Evolutionary conservation across 1,140 invertebrate species (phyloP).

Genomic region (Eumeta japonica): DNA sequence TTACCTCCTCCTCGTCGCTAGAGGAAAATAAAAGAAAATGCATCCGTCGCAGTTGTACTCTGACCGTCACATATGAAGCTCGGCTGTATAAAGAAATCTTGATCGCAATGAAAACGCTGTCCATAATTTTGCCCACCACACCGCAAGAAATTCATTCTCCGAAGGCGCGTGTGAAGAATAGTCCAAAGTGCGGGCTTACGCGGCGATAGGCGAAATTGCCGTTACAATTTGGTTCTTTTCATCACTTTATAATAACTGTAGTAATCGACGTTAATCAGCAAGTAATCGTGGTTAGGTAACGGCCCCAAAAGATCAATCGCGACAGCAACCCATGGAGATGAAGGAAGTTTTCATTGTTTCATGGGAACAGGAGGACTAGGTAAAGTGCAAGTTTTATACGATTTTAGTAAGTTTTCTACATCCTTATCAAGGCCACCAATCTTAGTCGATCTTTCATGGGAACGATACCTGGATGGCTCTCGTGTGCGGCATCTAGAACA

Average conservation of each 20-base stretch:
- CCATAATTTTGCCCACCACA: too few relatives aligned
- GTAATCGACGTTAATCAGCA: slow-evolving; percentile 3
- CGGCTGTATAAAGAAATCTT: too few relatives aligned
- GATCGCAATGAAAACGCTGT: too few relatives aligned
- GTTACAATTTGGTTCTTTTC: slow-evolving; percentile 7
- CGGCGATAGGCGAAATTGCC: too few relatives aligned
- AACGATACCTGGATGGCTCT: slow-evolving; percentile 54
- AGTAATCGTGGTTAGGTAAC: slow-evolving; percentile 6
- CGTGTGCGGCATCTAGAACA: slow-evolving; percentile 35
- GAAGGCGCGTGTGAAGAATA: too few relatives aligned
- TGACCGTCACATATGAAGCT: too few relatives aligned
- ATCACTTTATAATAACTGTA: slow-evolving; percentile 5
- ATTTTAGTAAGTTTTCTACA: slow-evolving; percentile 37
- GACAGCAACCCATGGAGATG: slow-evolving; percentile 1
- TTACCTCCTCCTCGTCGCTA: too few relatives aligned
- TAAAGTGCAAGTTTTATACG: slow-evolving; percentile 45
- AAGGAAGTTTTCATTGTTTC: slow-evolving; percentile 14
- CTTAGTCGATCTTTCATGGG: slow-evolving; percentile 58
- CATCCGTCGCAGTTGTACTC: too few relatives aligned
- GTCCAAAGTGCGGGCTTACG: too few relatives aligned
- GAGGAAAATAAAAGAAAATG: too few relatives aligned
- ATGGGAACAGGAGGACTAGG: slow-evolving; percentile 19
- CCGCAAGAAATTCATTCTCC: too few relatives aligned
- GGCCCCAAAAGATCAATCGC: slow-evolving; percentile 12
- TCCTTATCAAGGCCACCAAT: slow-evolving; percentile 57